Conservation (phyloP, 2,797 vertebrate species). For the Pangasius larnaudii region DNA sequence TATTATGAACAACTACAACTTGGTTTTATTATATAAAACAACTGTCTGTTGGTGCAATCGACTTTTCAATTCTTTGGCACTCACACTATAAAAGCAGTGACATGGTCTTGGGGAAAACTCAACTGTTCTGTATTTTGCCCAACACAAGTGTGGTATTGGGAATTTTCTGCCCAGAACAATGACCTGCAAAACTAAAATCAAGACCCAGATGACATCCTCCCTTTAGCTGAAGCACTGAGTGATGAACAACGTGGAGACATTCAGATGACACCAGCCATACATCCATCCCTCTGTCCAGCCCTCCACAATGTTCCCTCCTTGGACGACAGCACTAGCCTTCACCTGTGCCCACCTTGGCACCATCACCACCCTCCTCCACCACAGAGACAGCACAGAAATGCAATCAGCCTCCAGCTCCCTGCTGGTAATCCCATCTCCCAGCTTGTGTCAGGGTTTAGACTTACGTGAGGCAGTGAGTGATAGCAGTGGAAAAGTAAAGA, state of each 20-base stretch:
- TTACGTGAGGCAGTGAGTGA: constrained; percentile 47
- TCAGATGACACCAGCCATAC: constrained; percentile 52
- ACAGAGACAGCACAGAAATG: constrained; percentile 50
- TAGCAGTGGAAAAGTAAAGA: constrained; percentile 41
- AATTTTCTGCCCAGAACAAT: constrained; percentile 33
- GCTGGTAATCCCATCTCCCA: constrained; percentile 42
- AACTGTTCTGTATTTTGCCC: not conserved
- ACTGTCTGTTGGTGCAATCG: not conserved
- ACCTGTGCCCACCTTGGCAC: constrained; percentile 43
- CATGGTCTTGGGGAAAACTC: not conserved
- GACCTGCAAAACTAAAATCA: constrained; percentile 34
- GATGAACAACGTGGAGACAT: constrained; percentile 53
- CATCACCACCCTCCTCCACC: constrained; percentile 24
- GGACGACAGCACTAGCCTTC: constrained; percentile 27
- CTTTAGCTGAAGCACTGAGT: constrained; percentile 44
- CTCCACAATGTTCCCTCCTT: constrained; percentile 36
- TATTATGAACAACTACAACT: not conserved
- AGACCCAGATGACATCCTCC: constrained; percentile 33
- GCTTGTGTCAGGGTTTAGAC: constrained; percentile 42
- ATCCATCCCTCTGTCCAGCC: constrained; percentile 45
- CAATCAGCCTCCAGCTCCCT: constrained; percentile 50
- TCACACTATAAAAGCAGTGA: not conserved
- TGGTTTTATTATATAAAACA: not conserved
- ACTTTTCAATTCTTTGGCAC: not conserved
- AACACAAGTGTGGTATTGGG: constrained; percentile 9